Percentiles rank a stretch among this genome's conserved stretches.
phyloP scores from a whole-genome alignment of 2,113 vertebrate genomes.

The Gracilinanus agilis region DNA sequence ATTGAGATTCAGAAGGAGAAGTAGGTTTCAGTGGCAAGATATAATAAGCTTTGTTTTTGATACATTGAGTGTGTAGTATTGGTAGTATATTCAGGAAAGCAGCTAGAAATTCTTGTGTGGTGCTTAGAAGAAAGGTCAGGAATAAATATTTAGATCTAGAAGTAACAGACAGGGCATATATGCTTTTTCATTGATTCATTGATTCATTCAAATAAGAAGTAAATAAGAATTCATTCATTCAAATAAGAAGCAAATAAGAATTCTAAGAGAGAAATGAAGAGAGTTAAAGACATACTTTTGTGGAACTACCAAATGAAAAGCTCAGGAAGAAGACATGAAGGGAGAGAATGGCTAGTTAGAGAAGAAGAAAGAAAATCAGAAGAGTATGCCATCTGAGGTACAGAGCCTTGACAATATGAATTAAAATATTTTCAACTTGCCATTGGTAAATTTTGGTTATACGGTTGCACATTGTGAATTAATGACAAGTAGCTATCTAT shows the following conservation, averaged over 20 bases:
- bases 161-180: not conserved
- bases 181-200: not conserved
- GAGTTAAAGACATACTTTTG: not conserved
- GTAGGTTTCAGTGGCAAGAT: not conserved
- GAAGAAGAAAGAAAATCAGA: not conserved
- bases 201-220: not conserved
- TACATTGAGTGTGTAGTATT: not conserved
- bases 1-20: not conserved
- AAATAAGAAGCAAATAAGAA: not conserved
- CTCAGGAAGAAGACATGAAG: not conserved
- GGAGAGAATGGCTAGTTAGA: not conserved
- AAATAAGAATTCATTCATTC: not conserved
- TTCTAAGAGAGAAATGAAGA: not conserved
- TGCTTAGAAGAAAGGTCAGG: not conserved
- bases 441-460: conserved; percentile 12
- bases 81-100: not conserved
- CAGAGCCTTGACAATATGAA: conserved; percentile 27
- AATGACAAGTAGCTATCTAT: not conserved
- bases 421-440: not conserved
- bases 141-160: not conserved
- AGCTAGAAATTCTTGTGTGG: not conserved
- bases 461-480: not conserved
- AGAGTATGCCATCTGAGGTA: not conserved
- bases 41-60: not conserved
- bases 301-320: not conserved